These are phyloP conservation scores for Heliothis peltigera DNA, from an alignment of 2,888 invertebrate species.

Conservation along the genomic window DNA sequence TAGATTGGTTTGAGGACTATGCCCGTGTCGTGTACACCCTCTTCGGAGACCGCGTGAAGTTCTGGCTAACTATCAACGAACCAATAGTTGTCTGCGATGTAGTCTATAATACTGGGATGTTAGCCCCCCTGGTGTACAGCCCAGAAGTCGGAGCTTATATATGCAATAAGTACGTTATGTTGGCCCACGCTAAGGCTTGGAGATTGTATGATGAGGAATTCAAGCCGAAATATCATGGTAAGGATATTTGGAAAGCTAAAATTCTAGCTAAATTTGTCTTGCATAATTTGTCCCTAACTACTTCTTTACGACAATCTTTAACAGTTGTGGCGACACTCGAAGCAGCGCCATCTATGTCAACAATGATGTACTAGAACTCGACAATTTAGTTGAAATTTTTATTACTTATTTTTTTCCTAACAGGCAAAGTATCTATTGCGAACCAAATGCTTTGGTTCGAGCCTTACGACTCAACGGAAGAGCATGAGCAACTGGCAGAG, in stretches of 20 bases:
- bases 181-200: slow-evolving; percentile 92
- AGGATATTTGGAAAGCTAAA: no score
- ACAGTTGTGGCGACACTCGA: no score
- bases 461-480: slow-evolving; percentile 34
- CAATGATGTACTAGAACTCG: no score
- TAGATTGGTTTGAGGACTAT: slow-evolving; percentile 91
- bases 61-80: slow-evolving; percentile 94
- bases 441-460: slow-evolving; percentile 65
- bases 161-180: slow-evolving; percentile 91
- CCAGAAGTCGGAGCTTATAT: slow-evolving; percentile 88
- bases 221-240: slow-evolving; percentile 67
- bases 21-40: slow-evolving; percentile 88
- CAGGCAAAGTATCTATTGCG: slow-evolving; percentile 67
- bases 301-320: no score
- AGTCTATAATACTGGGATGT: slow-evolving; percentile 78
- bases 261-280: no score
- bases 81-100: slow-evolving; percentile 84
- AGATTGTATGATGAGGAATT: slow-evolving; percentile 90
- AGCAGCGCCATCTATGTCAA: no score
- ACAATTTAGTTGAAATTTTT: background rate
- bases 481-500: slow-evolving; percentile 56
- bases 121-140: slow-evolving; percentile 73
- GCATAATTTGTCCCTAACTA: no score
- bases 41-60: slow-evolving; percentile 90
- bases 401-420: slow-evolving; percentile 43